Base-by-base conservation (phyloP, 2,797 vertebrate genomes). In the Thripadectes ignobilis region DNA sequence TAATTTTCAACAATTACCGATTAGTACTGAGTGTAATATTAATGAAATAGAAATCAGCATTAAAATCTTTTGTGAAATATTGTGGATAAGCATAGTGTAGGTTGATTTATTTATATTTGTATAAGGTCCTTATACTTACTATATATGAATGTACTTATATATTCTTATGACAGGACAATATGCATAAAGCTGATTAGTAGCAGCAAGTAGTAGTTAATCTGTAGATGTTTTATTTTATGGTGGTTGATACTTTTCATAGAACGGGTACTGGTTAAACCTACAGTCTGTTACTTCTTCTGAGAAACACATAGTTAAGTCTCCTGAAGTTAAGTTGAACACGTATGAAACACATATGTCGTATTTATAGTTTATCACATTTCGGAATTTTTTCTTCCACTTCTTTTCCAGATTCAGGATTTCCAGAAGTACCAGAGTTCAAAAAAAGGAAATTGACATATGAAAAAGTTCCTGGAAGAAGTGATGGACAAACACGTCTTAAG, bases 401-500 rank as follows among this genome's bases (percentile, higher is more conserved):
- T 85, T 85, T 85, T 96, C 52, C 80, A 98, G 95, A 54, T 90
- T 75, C 85, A 85, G 63, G 88, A 80, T 94, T 97, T 82, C 39
- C 94, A 98, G 98, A 88, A 89, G 36, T 89, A 95, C 91, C 96
- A 7, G 97, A 98, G 16, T 55, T 88, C 84, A 99, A 99, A 97
- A 99, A 97, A 92, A 97, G 92, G 38, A 98, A 97, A 89, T 68
- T 99, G 54, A 97, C 97, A 26, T 99, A 98, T 72, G 99, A 99
- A 98, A 98, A 94, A 95, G 98, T 99, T 21, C 99, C 99, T 10
- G 99, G 99, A 79, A 98, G 99, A 96, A 97, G 72, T 66, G 99
- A 99, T 61, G 99, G 99, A 90, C 99, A 99, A 97, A 99, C 99
- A 9, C 98, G 98, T 78, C 98, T 99, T 10, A 98, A 95, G 92